phyloP scores from a whole-genome alignment of 2,113 vertebrate species.

The Tichodroma muraria region DNA sequence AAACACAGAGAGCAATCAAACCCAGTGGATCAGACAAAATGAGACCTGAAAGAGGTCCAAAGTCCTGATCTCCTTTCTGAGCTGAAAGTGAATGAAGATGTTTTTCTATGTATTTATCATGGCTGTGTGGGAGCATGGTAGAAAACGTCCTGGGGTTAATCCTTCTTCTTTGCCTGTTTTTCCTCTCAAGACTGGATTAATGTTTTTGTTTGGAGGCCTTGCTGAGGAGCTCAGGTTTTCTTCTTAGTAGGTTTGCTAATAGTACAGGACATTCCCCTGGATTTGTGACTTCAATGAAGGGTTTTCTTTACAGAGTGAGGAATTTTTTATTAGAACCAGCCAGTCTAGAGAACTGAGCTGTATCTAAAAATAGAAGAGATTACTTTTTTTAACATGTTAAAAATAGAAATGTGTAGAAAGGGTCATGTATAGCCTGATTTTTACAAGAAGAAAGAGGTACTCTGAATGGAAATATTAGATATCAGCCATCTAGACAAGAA shows the following conservation, averaged over 20 bases:
- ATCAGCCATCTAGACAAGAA: background rate
- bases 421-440: conserved; percentile 35
- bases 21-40: background rate
- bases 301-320: conserved; percentile 46
- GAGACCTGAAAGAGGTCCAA: background rate
- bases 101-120: background rate
- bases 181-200: background rate
- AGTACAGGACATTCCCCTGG: conserved; percentile 11
- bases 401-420: conserved; percentile 63
- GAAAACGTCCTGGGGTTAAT: background rate
- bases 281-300: conserved; percentile 30
- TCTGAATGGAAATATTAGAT: conserved; percentile 28
- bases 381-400: conserved; percentile 52
- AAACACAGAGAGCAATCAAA: background rate
- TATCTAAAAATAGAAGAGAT: conserved; percentile 64
- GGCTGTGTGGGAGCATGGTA: background rate
- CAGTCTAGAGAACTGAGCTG: conserved; percentile 44
- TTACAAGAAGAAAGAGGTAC: conserved; percentile 22
- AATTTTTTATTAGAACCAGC: conserved; percentile 63
- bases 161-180: background rate
- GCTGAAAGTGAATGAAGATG: background rate
- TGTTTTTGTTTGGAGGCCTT: conserved; percentile 28
- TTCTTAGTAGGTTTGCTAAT: conserved; percentile 9
- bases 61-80: background rate
- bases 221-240: conserved; percentile 46